Conservation (phyloP, 2,113 vertebrate species). For the Baryphthengus martii region DNA sequence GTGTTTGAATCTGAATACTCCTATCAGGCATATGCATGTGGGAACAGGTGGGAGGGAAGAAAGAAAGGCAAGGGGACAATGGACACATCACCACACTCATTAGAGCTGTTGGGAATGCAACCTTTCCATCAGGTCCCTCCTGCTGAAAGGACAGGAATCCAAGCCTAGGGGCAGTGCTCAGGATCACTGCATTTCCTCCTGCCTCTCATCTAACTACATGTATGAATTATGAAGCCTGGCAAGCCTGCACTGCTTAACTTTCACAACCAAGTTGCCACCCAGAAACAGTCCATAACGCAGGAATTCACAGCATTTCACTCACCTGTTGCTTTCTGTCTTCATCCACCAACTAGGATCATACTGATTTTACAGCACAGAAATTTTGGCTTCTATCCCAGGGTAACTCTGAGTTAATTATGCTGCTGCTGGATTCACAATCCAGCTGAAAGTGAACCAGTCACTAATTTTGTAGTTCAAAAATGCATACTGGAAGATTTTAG, state of each 20-base stretch:
- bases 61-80: neutral
- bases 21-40: neutral
- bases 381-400: neutral
- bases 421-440: neutral
- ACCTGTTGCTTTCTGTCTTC: neutral
- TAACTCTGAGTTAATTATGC: neutral
- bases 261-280: neutral
- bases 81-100: neutral
- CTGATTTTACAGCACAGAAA: neutral
- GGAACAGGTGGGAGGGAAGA: neutral
- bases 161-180: neutral
- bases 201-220: neutral
- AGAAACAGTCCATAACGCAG: neutral
- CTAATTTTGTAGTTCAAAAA: neutral
- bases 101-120: neutral
- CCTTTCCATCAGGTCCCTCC: neutral
- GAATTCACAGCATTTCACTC: neutral
- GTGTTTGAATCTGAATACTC: neutral
- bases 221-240: neutral
- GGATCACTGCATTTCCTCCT: neutral
- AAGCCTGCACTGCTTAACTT: neutral
- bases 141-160: neutral
- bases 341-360: neutral
- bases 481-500: neutral
- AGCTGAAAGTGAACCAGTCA: neutral